Percentiles rank a stretch among this genome's conserved stretches.
Evolutionary conservation across 2,113 vertebrate genomes (phyloP).

Genomic region (Hassar affinis): DNA sequence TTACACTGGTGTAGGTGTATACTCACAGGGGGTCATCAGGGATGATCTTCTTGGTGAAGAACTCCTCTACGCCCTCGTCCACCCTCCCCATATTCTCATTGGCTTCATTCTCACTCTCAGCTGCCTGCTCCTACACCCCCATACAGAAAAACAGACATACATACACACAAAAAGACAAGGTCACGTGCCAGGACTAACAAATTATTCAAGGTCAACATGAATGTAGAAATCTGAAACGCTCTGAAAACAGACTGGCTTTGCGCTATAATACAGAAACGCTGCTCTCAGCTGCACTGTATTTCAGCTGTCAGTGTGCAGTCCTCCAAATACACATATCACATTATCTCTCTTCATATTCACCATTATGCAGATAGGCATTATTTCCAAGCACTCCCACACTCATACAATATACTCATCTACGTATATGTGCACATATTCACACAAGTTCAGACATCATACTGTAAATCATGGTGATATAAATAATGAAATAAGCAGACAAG

Average conservation of each 20-base stretch:
- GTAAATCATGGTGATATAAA: background rate
- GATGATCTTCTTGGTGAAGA: constrained; percentile 92
- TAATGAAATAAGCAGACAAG: background rate
- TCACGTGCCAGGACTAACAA: constrained; percentile 24
- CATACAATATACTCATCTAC: constrained; percentile 7
- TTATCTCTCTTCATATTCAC: background rate
- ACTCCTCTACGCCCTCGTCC: constrained; percentile 94
- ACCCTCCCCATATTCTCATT: constrained; percentile 83
- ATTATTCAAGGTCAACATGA: background rate
- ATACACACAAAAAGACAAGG: constrained; percentile 42
- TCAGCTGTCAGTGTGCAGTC: background rate
- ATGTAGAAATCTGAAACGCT: constrained; percentile 21
- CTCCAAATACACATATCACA: background rate
- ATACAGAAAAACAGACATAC: constrained; percentile 42
- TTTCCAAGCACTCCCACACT: background rate
- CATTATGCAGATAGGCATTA: background rate
- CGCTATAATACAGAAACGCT: background rate
- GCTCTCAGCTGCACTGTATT: background rate
- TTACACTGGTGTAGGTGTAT: constrained; percentile 10
- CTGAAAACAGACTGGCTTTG: background rate
- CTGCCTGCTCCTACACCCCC: constrained; percentile 74
- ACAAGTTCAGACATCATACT: background rate
- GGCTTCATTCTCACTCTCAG: constrained; percentile 79
- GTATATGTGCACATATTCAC: constrained; percentile 5
- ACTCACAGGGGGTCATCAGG: constrained; percentile 85